These are phyloP conservation scores for Cantharis lateralis DNA, from an alignment of 2,888 invertebrate genomes.

Conservation along the genomic window DNA sequence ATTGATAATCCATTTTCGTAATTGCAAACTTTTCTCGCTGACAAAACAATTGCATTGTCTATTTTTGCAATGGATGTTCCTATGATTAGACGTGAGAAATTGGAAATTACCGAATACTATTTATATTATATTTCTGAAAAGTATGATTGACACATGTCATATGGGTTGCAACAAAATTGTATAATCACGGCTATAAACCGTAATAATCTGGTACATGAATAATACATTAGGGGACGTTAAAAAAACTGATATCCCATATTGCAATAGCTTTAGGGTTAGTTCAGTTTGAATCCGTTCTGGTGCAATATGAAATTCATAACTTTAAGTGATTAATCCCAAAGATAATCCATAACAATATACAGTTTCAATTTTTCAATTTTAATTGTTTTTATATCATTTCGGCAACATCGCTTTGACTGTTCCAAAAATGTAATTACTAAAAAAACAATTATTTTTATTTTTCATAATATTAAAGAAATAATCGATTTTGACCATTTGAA, in stretches of 20 bases:
- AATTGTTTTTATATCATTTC: neutral
- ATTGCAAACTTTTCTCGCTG: neutral
- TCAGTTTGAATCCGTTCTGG: neutral
- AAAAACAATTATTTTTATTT: neutral
- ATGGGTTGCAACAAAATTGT: slow-evolving; percentile 16
- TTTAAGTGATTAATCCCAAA: neutral
- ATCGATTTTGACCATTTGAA: too few species aligned
- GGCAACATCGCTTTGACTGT: neutral
- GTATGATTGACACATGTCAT: slow-evolving; percentile 25
- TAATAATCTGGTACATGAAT: slow-evolving; percentile 20
- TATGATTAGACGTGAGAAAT: neutral
- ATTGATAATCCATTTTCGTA: neutral
- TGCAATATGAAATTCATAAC: slow-evolving; percentile 1
- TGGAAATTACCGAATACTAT: slow-evolving; percentile 6
- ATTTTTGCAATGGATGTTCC: neutral
- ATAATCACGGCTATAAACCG: slow-evolving; percentile 20
- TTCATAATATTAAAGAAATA: neutral
- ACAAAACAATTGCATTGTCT: neutral
- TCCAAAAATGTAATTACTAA: neutral
- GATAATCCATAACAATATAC: neutral
- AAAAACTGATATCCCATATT: slow-evolving; percentile 7
- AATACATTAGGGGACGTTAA: slow-evolving; percentile 17
- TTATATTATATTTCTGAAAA: neutral
- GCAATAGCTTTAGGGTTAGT: slow-evolving; percentile 8
- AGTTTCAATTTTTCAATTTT: neutral